A percentile compares a stretch with the other conserved stretches of the same genome.
phyloP scores from a whole-genome alignment of 1,140 invertebrate species.

The Bombus waltoni region DNA sequence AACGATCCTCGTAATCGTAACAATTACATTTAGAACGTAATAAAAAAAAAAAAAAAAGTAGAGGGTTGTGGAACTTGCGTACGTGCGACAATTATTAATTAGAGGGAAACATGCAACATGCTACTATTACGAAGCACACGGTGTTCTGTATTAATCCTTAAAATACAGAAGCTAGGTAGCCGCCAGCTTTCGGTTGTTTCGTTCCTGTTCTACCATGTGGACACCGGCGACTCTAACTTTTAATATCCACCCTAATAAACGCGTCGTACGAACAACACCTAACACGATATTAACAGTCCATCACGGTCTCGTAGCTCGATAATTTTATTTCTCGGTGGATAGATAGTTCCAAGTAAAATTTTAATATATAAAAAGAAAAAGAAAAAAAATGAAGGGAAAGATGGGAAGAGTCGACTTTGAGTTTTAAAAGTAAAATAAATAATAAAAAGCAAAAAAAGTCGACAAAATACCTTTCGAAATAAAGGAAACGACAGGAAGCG shows the following conservation, averaged over 20 bases:
- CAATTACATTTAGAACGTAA: constrained; percentile 9
- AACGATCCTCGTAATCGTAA: constrained; percentile 17
- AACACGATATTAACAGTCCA: background rate
- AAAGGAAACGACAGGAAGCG: no score
- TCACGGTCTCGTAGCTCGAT: background rate
- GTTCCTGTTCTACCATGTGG: no score
- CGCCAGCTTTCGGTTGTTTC: background rate
- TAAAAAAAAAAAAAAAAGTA: constrained; percentile 7
- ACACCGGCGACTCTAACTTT: constrained; percentile 3
- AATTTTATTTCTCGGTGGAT: background rate
- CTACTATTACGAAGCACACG: constrained; percentile 20
- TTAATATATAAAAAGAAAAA: no score
- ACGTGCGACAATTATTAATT: constrained; percentile 46
- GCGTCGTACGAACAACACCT: background rate
- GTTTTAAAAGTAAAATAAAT: no score
- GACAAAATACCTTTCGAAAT: no score
- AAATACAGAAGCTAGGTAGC: constrained; percentile 13
- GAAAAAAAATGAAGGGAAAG: no score
- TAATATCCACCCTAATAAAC: constrained; percentile 32
- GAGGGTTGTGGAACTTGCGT: background rate
- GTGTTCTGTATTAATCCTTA: constrained; percentile 20
- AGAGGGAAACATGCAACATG: constrained; percentile 28
- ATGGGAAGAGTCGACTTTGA: no score
- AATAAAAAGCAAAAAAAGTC: no score
- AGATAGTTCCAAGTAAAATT: background rate